Percentiles rank a stretch among this genome's conserved stretches.
phyloP scores from a whole-genome alignment of 2,888 invertebrate species.

The Torymus texanus region DNA sequence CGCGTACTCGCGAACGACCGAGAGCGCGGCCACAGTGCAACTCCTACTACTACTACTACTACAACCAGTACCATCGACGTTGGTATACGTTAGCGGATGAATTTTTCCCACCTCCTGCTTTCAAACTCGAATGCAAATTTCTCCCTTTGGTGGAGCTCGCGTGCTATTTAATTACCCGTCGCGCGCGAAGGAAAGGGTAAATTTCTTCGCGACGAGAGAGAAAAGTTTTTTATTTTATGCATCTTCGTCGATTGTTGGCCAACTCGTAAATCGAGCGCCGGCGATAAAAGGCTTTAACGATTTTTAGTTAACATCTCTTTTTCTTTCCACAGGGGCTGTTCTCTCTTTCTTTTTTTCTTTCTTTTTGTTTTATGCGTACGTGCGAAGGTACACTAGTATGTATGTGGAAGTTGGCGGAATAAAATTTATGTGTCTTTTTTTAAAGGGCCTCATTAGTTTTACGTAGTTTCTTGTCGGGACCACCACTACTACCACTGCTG shows the following conservation, averaged over 20 bases:
- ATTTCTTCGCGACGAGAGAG: neutral
- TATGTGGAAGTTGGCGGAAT: neutral
- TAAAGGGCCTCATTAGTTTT: slow-evolving; percentile 11
- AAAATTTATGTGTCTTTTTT: slow-evolving; percentile 13
- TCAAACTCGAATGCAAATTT: slow-evolving; percentile 57
- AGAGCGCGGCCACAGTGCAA: no score
- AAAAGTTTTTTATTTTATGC: slow-evolving; percentile 3
- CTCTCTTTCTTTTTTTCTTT: neutral
- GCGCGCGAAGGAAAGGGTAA: neutral
- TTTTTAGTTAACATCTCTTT: slow-evolving; percentile 37
- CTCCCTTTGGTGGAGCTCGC: slow-evolving; percentile 7
- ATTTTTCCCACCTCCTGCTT: slow-evolving; percentile 35
- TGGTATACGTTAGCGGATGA: neutral
- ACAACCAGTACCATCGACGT: no score
- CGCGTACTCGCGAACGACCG: no score
- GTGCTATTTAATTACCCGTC: slow-evolving; percentile 54
- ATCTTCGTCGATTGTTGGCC: slow-evolving; percentile 35
- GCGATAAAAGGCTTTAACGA: slow-evolving; percentile 41
- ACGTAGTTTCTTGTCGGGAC: neutral
- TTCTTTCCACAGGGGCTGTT: neutral
- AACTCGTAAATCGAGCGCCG: slow-evolving; percentile 45
- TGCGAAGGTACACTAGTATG: no score
- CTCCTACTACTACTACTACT: no score
- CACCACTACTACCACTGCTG: neutral
- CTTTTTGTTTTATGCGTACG: no score